phyloP scores from a whole-genome alignment of 2,888 invertebrate genomes.

The Pyrrhosoma nymphula region DNA sequence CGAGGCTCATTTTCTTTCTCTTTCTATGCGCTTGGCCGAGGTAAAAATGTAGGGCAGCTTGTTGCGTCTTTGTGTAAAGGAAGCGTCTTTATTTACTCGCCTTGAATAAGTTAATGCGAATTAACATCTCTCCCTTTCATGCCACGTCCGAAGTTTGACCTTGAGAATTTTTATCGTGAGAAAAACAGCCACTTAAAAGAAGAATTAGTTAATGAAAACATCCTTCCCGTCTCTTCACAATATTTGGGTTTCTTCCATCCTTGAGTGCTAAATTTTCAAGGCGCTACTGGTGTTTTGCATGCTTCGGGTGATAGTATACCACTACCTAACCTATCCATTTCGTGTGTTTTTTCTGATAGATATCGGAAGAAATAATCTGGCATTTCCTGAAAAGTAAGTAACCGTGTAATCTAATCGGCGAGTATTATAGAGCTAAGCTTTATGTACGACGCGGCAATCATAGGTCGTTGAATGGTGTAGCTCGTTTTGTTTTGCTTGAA shows the following conservation, averaged over 20 bases:
- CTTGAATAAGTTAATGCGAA: background rate
- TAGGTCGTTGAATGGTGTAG: no score
- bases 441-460: no score
- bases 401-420: no score
- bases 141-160: background rate
- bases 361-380: background rate
- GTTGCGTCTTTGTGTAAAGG: background rate
- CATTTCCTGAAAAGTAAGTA: background rate
- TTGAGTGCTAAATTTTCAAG: background rate
- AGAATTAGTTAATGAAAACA: background rate
- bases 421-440: no score
- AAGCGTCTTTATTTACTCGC: background rate
- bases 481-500: no score
- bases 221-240: background rate
- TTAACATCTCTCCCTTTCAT: background rate
- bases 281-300: background rate
- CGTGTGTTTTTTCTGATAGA: background rate
- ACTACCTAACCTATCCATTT: background rate
- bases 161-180: background rate
- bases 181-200: background rate
- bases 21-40: background rate
- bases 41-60: background rate
- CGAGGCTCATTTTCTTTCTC: background rate
- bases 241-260: background rate
- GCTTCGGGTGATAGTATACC: background rate